These are phyloP conservation scores for Argyra leucocephala DNA, from an alignment of 2,888 invertebrate species.

Conservation along the genomic window DNA sequence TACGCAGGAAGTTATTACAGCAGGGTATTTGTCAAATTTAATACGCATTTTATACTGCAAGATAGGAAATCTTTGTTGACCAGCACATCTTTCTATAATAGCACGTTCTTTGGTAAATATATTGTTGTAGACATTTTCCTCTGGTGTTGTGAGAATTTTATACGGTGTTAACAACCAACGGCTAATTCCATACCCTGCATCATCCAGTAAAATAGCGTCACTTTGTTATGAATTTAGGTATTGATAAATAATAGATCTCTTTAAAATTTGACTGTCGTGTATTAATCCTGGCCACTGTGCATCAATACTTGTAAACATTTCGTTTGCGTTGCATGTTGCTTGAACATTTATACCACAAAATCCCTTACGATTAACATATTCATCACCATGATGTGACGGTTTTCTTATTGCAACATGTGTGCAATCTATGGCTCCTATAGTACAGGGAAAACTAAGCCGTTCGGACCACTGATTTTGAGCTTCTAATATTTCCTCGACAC, in stretches of 20 bases:
- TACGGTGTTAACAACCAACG: constrained; percentile 13
- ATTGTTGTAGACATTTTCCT: neutral
- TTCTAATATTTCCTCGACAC: too few species aligned
- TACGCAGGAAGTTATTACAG: too few species aligned
- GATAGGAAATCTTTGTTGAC: constrained; percentile 9
- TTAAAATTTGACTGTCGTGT: too few species aligned
- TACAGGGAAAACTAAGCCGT: neutral
- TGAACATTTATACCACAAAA: constrained; percentile 16
- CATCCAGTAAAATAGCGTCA: constrained; percentile 18
- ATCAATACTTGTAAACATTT: constrained; percentile 18
- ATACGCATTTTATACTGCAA: too few species aligned
- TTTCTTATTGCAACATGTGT: constrained; percentile 14
- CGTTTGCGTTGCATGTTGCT: constrained; percentile 16
- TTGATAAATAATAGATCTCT: constrained; percentile 17
- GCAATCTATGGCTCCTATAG: neutral
- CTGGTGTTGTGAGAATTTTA: constrained; percentile 13
- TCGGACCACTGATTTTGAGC: neutral
- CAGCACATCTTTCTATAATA: constrained; percentile 7
- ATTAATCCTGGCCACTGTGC: constrained; percentile 19
- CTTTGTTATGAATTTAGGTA: constrained; percentile 16
- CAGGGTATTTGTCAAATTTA: too few species aligned
- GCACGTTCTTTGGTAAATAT: constrained; percentile 9
- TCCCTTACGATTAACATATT: constrained; percentile 16
- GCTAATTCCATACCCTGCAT: constrained; percentile 15
- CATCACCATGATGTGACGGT: constrained; percentile 14